Percentiles rank a stretch among this genome's conserved stretches.
Evolutionary conservation across 2,797 vertebrate species (phyloP).

Genomic region (Scleropages formosus): DNA sequence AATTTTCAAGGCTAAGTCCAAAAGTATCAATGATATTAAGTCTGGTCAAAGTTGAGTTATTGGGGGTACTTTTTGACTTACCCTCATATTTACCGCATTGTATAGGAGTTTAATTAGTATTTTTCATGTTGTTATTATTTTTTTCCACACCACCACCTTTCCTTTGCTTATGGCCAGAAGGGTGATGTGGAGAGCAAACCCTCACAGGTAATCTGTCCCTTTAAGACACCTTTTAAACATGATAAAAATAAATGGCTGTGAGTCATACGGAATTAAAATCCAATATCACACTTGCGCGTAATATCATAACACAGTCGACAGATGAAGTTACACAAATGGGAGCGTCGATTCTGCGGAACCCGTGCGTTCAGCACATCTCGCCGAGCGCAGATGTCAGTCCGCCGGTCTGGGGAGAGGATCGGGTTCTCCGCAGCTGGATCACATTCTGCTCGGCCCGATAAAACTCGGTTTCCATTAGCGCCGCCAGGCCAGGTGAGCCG

Average conservation of each 20-base stretch:
- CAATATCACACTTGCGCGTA: constrained; percentile 31
- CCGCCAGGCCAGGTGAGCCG: constrained; percentile 42
- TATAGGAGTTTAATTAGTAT: no score
- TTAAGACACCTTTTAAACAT: constrained; percentile 22
- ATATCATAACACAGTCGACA: constrained; percentile 36
- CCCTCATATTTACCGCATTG: no score
- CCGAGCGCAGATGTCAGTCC: constrained; percentile 43
- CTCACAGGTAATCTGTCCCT: neutral
- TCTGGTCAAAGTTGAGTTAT: no score
- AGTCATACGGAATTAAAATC: constrained; percentile 33
- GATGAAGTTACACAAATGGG: constrained; percentile 49
- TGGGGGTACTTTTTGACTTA: no score
- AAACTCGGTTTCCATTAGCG: constrained; percentile 41
- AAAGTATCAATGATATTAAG: no score
- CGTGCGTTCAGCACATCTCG: constrained; percentile 53
- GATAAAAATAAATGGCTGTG: constrained; percentile 29
- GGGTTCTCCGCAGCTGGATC: constrained; percentile 54
- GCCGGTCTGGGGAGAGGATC: constrained; percentile 43
- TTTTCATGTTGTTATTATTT: no score
- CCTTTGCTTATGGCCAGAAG: no score
- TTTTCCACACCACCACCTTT: no score
- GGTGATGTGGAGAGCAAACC: no score
- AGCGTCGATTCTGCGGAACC: constrained; percentile 42
- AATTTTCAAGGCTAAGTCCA: no score
- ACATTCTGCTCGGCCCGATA: constrained; percentile 58